Base-by-base conservation (phyloP, 2,888 invertebrate genomes). In the Petrolisthes cinctipes region DNA sequence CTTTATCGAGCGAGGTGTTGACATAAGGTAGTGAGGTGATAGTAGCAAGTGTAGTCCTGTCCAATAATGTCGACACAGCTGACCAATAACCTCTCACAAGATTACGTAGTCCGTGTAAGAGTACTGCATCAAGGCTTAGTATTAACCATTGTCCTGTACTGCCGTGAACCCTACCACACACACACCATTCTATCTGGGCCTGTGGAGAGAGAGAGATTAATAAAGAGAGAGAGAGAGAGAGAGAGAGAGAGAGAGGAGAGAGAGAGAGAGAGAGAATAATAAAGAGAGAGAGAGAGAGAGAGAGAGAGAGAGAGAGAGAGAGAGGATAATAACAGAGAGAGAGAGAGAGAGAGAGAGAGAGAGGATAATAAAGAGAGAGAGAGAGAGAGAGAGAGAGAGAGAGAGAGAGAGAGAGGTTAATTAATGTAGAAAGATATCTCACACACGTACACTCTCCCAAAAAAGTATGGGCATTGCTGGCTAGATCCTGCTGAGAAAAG, bases 161-260 rank as follows among this genome's bases (percentile, higher is more conserved):
- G 17, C 83, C 87, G 14, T 84, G 57, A 7, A 88, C 81, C 54
- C 81, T 80, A 4, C 87, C 87, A 23, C 83, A 81, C 17, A 83
- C 75, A 51, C 87, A 88, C 87, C 87, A 88, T 75, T 88, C 87
- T 56, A 88, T 9, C 80, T 88, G 87, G 6, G 87, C 87, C 87
- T 88, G 86, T 56, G 37, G 54, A 7, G 17, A 51, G 51, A 37
- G 7, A 20, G 80, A 57, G n/a, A 56, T 17, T n/a, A n/a, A 76
- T 6, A 76, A 23, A 76, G 53, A 51, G 37, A 23, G 17, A 76
- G 53, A 14, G 14, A 23, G 17, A 76, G 53, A 51, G 14, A 66
- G 66, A 79, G 79, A 53, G 53, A 53, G 11, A 79, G 79, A 79
- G 14, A 5, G 14, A 61, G 61, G 14, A 61, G 61, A 61, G 14